Conservation (phyloP, 1,140 invertebrate species). For the Pseudachorutes palmiensis region DNA sequence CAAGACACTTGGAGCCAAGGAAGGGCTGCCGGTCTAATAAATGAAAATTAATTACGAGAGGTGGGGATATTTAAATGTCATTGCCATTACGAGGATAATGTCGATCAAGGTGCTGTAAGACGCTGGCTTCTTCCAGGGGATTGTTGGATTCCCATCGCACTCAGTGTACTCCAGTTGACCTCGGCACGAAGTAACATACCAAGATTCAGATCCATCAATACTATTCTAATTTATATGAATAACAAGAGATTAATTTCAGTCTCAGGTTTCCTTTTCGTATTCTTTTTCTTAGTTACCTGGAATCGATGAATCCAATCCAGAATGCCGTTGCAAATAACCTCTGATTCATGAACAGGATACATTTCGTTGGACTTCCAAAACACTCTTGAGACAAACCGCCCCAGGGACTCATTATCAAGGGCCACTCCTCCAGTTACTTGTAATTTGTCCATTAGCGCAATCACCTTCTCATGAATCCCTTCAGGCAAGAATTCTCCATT, state of each 20-base stretch:
- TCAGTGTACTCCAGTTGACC: conserved; percentile 37
- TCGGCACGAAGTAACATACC: conserved; percentile 37
- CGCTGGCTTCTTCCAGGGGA: conserved; percentile 37
- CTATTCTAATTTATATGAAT: conserved; percentile 32
- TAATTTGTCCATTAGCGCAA: conserved; percentile 7
- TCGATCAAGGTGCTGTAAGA: conserved; percentile 24
- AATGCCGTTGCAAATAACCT: conserved; percentile 18
- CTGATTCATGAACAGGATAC: conserved; percentile 1
- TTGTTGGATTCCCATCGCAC: conserved; percentile 38
- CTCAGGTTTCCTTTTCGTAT: background rate
- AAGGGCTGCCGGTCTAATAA: conserved; percentile 14
- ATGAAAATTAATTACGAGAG: too few species aligned
- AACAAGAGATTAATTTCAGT: background rate
- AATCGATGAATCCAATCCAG: conserved; percentile 40
- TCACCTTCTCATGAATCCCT: conserved; percentile 8
- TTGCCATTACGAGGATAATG: conserved; percentile 25
- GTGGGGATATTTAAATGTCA: background rate
- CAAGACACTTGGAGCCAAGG: background rate
- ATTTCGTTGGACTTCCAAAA: conserved; percentile 13
- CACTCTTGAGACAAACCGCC: conserved; percentile 14
- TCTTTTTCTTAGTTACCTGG: conserved; percentile 21
- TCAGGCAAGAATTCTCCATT: conserved; percentile 19
- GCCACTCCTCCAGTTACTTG: background rate
- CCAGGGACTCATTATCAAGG: conserved; percentile 8
- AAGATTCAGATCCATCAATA: conserved; percentile 39